Percentiles rank a stretch among this genome's conserved stretches.
phyloP scores from a whole-genome alignment of 2,113 vertebrate species.

The Phylloscopus whistleri region DNA sequence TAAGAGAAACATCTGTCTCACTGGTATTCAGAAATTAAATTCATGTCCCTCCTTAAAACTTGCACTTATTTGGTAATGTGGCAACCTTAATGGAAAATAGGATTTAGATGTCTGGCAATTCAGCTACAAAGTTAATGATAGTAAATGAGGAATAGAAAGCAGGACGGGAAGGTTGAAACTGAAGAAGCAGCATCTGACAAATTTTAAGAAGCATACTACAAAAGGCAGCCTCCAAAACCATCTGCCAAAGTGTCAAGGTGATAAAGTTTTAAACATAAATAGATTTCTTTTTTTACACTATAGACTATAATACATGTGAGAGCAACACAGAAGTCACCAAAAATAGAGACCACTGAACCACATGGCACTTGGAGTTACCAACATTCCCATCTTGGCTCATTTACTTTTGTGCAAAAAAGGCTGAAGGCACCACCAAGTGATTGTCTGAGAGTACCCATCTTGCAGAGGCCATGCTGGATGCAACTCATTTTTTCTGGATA shows the following conservation, averaged over 20 bases:
- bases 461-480: neutral
- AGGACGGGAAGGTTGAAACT: neutral
- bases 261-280: conserved; percentile 14
- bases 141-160: neutral
- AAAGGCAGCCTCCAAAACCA: neutral
- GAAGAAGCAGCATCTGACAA: neutral
- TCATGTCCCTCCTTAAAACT: neutral
- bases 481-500: neutral
- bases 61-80: conserved; percentile 39
- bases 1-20: conserved; percentile 44
- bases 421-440: neutral
- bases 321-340: neutral
- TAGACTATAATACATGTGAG: neutral
- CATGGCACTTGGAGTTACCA: neutral
- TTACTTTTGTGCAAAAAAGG: neutral
- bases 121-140: neutral
- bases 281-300: neutral
- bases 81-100: conserved; percentile 44
- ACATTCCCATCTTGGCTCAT: neutral
- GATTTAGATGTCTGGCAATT: neutral
- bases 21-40: conserved; percentile 22
- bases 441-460: neutral
- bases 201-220: neutral
- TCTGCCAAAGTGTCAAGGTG: neutral
- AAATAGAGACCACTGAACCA: neutral